Conservation (phyloP, 2,113 vertebrate species). For the Riparia riparia region DNA sequence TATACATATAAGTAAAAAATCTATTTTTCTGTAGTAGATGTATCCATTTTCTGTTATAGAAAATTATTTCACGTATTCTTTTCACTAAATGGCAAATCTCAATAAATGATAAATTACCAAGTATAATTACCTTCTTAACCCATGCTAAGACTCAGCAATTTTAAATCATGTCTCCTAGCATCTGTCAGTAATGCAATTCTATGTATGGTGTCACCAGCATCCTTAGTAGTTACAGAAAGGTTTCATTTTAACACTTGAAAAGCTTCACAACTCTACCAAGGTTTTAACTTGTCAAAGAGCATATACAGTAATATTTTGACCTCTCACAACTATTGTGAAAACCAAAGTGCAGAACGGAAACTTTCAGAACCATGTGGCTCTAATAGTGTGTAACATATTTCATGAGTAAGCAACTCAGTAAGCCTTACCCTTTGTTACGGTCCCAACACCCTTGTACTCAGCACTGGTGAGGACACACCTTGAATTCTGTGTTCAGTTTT, state of each 20-base stretch:
- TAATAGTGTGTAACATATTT: neutral
- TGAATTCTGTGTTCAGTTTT: accelerated
- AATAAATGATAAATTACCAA: neutral
- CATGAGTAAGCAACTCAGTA: neutral
- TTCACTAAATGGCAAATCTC: neutral
- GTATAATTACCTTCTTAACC: neutral
- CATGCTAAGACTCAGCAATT: neutral
- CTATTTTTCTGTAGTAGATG: neutral
- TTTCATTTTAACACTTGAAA: neutral
- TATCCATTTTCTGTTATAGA: neutral
- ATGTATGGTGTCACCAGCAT: neutral
- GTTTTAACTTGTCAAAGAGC: neutral
- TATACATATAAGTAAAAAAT: too few species aligned
- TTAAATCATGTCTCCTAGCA: neutral
- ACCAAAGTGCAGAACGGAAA: neutral
- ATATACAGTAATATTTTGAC: neutral
- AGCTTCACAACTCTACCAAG: neutral
- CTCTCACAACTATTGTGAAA: neutral
- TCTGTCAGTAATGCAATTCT: neutral
- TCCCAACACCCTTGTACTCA: accelerated
- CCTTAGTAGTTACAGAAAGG: neutral
- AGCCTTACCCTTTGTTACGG: neutral
- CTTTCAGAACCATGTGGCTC: neutral
- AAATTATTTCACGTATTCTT: neutral
- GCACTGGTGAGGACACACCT: neutral